Conservation (phyloP, 2,888 invertebrate species). For the Tetramorium bicarinatum region DNA sequence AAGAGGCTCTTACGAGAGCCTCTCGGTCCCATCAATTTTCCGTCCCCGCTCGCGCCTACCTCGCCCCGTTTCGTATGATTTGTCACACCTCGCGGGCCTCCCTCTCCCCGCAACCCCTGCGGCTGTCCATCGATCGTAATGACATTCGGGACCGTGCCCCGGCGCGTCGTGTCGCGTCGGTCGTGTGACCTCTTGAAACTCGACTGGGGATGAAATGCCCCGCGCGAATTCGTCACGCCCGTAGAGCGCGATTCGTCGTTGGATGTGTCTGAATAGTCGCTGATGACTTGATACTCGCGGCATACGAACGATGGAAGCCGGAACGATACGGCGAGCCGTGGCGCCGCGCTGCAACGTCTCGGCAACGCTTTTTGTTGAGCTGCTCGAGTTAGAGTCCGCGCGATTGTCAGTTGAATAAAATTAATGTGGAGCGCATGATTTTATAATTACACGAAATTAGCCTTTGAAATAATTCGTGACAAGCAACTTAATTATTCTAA, state of each 20-base stretch:
- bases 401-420: not conserved
- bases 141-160: conserved; percentile 50
- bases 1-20: conserved; percentile 59
- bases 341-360: conserved; percentile 56
- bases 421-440: not conserved
- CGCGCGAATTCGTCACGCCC: conserved; percentile 75
- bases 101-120: not conserved
- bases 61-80: conserved; percentile 59
- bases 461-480: not conserved
- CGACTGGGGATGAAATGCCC: conserved; percentile 67
- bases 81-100: conserved; percentile 62
- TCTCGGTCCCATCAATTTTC: conserved; percentile 74
- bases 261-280: conserved; percentile 78
- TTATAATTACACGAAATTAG: not conserved
- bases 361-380: conserved; percentile 21
- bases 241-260: conserved; percentile 72
- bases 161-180: not conserved
- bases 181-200: conserved; percentile 59
- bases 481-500: not conserved
- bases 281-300: conserved; percentile 84
- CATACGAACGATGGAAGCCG: conserved; percentile 88
- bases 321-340: conserved; percentile 35
- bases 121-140: conserved; percentile 66
- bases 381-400: not conserved
- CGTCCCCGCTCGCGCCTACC: conserved; percentile 74